Conservation (phyloP, 2,113 vertebrate genomes). For the Corythornis madagascariensis region DNA sequence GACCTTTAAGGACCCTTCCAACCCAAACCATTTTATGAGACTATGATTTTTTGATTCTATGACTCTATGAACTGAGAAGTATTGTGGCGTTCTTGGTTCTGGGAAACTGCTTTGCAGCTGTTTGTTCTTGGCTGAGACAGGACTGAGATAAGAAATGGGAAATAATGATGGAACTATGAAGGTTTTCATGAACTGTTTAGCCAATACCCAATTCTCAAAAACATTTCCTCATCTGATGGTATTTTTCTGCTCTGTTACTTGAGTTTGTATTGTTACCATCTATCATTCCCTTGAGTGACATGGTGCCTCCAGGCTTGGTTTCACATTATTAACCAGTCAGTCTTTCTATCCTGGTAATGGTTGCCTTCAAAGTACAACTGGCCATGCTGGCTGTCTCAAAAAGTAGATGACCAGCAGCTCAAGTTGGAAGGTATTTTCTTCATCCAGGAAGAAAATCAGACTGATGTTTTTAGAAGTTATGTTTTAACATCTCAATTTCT, state of each 20-base stretch:
- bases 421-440: not conserved
- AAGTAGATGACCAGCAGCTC: not conserved
- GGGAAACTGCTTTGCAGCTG: not conserved
- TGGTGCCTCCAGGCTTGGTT: not conserved
- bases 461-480: not conserved
- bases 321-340: not conserved
- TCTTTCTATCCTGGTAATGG: not conserved
- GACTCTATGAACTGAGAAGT: not conserved
- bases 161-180: not conserved
- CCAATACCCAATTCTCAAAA: conserved; percentile 18
- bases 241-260: conserved; percentile 32
- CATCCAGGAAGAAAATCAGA: not conserved
- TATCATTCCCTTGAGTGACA: not conserved
- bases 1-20: no score
- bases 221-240: not conserved
- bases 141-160: not conserved
- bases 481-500: not conserved
- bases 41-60: no score
- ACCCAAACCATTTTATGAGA: no score
- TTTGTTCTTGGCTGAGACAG: not conserved
- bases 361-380: not conserved
- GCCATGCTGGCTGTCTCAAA: not conserved
- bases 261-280: not conserved
- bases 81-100: not conserved
- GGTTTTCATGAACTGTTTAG: conserved; percentile 3